These are phyloP conservation scores for Boloria euphrosyne DNA, from an alignment of 2,888 invertebrate species.

Conservation along the genomic window DNA sequence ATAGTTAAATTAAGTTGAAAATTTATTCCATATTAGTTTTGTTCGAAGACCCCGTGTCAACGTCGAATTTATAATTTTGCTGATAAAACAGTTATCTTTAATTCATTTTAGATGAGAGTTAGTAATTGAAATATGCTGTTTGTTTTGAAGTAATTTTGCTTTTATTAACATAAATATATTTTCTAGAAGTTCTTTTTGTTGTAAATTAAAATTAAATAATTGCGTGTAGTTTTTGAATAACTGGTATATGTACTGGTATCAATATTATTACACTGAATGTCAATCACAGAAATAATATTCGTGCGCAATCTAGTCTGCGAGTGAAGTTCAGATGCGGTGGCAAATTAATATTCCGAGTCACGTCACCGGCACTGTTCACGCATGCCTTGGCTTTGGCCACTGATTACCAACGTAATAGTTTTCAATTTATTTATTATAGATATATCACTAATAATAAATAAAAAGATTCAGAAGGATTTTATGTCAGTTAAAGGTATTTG, in stretches of 20 bases:
- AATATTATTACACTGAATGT: conserved; percentile 28
- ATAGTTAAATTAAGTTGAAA: conserved; percentile 82
- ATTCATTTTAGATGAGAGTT: conserved; percentile 63
- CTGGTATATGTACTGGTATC: not conserved
- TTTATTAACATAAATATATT: too few species aligned
- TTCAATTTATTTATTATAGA: not conserved
- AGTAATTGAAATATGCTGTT: not conserved
- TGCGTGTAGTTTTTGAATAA: too few species aligned
- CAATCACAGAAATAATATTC: conserved; percentile 49
- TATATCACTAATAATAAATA: not conserved
- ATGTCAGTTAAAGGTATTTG: too few species aligned
- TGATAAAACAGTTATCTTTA: conserved; percentile 63
- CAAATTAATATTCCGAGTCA: conserved; percentile 70
- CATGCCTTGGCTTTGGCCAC: conserved; percentile 65
- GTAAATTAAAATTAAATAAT: too few species aligned
- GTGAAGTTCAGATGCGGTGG: conserved; percentile 57
- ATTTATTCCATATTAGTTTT: conserved; percentile 78
- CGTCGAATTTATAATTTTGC: conserved; percentile 76
- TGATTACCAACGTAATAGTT: conserved; percentile 44
- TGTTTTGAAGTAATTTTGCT: not conserved
- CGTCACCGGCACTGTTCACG: conserved; percentile 65
- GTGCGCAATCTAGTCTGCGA: conserved; percentile 51
- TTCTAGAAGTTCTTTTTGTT: too few species aligned
- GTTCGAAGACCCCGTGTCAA: conserved; percentile 67
- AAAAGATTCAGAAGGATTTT: not conserved